These are phyloP conservation scores for Agonum fuliginosum DNA, from an alignment of 2,888 invertebrate species.

Conservation along the genomic window DNA sequence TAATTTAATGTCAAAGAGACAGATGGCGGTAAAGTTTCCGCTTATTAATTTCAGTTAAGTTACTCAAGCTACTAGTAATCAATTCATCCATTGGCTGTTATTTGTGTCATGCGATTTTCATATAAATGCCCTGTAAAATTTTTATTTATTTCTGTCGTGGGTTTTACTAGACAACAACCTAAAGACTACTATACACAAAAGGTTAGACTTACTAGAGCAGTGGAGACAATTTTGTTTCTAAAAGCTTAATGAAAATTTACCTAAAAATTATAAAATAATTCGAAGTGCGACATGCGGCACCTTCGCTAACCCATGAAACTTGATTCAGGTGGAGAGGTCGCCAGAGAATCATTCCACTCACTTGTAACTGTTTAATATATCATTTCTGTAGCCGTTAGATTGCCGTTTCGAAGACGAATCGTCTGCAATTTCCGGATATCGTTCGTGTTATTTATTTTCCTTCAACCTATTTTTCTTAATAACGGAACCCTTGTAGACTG, in stretches of 20 bases:
- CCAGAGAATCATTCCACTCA: conserved; percentile 30
- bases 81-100: too few relatives aligned
- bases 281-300: neutral
- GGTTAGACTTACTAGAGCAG: neutral
- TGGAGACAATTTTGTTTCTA: neutral
- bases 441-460: conserved; percentile 52
- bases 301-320: neutral
- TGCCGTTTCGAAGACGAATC: conserved; percentile 53
- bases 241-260: neutral
- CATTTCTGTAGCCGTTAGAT: conserved; percentile 49
- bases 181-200: too few relatives aligned
- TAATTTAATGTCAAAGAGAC: too few relatives aligned
- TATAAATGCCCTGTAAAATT: too few relatives aligned
- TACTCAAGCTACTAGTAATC: too few relatives aligned
- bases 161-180: too few relatives aligned
- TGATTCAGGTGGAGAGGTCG: conserved; percentile 8
- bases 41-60: too few relatives aligned
- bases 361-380: conserved; percentile 55
- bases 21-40: too few relatives aligned
- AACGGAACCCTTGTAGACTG: conserved; percentile 36
- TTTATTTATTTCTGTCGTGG: too few relatives aligned
- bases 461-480: conserved; percentile 54
- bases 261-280: neutral
- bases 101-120: too few relatives aligned
- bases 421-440: conserved; percentile 57